phyloP scores from a whole-genome alignment of 2,888 invertebrate genomes.

The Lithophane ornitopus region DNA sequence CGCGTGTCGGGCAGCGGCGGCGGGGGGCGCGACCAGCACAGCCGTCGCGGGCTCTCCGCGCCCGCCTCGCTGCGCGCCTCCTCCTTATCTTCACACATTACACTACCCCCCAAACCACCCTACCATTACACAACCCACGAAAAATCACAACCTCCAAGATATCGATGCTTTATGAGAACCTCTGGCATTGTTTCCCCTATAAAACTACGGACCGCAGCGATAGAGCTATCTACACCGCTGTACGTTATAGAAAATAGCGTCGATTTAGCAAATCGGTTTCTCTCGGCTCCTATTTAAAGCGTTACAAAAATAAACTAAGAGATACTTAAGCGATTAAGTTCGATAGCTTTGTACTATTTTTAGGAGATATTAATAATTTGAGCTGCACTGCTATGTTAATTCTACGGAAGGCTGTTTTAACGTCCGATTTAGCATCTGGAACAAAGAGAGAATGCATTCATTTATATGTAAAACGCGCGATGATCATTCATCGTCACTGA shows the following conservation, averaged over 20 bases:
- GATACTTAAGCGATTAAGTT: conserved; percentile 80
- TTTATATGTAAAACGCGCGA: conserved; percentile 33
- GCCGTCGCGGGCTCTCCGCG: conserved; percentile 80
- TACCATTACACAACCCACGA: conserved; percentile 80
- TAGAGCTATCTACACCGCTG: conserved; percentile 82
- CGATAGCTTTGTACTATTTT: conserved; percentile 86
- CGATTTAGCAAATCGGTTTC: conserved; percentile 70
- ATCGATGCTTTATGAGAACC: conserved; percentile 87
- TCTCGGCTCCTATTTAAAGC: conserved; percentile 48
- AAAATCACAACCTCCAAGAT: conserved; percentile 86
- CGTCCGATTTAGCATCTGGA: conserved; percentile 90
- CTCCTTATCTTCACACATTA: conserved; percentile 89
- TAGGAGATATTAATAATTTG: conserved; percentile 66
- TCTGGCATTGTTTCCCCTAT: conserved; percentile 86
- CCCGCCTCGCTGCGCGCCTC: conserved; percentile 84
- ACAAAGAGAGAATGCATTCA: conserved; percentile 71
- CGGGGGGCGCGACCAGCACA: conserved; percentile 86
- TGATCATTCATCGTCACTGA: conserved; percentile 36
- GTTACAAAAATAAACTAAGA: conserved; percentile 69
- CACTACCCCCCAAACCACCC: conserved; percentile 66
- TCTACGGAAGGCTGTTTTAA: conserved; percentile 78
- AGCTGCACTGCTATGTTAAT: conserved; percentile 76
- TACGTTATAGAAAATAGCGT: conserved; percentile 82
- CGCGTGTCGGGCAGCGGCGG: conserved; percentile 93
- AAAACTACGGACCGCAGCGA: conserved; percentile 78